Evolutionary conservation across 2,113 vertebrate species (phyloP).

Genomic region (Benitochromis conjunctus): DNA sequence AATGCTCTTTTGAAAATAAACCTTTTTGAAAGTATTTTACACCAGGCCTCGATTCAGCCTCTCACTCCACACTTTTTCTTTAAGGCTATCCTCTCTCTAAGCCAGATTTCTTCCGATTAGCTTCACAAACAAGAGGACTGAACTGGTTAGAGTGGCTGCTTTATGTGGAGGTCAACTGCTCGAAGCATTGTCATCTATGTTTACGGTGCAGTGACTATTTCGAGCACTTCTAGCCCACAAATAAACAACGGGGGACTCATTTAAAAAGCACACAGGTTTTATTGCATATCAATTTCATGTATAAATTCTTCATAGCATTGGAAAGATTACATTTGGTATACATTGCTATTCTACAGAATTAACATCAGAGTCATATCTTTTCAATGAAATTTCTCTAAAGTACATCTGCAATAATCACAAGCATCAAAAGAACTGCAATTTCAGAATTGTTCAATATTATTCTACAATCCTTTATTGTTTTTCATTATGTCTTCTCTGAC

Average conservation of each 20-base stretch:
- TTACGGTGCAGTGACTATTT: neutral
- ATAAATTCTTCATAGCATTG: constrained; percentile 99
- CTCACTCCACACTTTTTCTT: no score
- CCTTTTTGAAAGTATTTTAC: neutral
- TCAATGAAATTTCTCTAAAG: constrained; percentile 93
- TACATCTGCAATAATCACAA: constrained; percentile 90
- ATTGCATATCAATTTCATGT: constrained; percentile 99
- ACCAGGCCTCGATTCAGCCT: fast-evolving
- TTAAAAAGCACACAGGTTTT: constrained; percentile 99
- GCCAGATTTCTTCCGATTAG: fast-evolving
- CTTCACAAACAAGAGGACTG: neutral
- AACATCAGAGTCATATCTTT: constrained; percentile 90
- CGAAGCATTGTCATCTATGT: neutral
- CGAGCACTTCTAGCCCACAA: constrained; percentile 1
- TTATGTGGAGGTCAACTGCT: neutral
- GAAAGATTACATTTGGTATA: constrained; percentile 99
- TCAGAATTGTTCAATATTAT: constrained; percentile 82
- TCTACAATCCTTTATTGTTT: constrained; percentile 80
- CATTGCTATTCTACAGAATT: constrained; percentile 98
- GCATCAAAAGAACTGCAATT: constrained; percentile 87
- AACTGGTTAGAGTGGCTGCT: neutral
- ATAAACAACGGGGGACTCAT: constrained; percentile 42
- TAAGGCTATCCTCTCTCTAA: neutral
- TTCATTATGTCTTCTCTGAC: constrained; percentile 74
- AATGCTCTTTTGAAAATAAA: neutral